Base-by-base conservation (phyloP, 1,140 invertebrate genomes). In the Drosophila guanche region DNA sequence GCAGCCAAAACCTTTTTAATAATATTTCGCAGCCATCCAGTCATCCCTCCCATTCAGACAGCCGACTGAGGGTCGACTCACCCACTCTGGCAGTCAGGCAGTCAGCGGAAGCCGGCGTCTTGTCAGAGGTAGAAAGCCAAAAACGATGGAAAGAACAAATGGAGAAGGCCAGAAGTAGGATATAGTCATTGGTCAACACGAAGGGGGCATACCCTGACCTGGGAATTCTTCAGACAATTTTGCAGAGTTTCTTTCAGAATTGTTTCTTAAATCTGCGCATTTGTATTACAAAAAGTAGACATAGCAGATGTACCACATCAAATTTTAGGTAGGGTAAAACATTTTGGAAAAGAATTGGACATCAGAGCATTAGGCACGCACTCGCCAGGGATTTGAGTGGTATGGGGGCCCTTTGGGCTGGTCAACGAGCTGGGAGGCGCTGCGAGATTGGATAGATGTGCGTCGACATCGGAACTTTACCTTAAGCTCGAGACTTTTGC, bases 1-100 rank as follows among this genome's bases (percentile, higher is more conserved):
- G 66, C 61, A 37, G 52, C 40, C 56, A 62, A 69, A 88, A 88
- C 84, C 83, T 88, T 88, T 88, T 88, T 88, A 78, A 88, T 86
- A 78, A 86, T 88, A 72, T 76, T 88, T 79, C 42, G 10, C 53
- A 23, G 8, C 46, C 41, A 10, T 25, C 42, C 5, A 3, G 42
- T 23, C 22, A 47, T 14, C 33, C 33, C 33, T 37, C 33, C 33
- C 33, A 12, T 1, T 12, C 10, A 52, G 61, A 54, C 63, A 71
- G 56, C 48, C 65, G 10, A 75, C 50, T 45, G 16, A 20, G 16
- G 16, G 16, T 20, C 16, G 16, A 20, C 55, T 47, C 50, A 60
- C 43, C 46, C 61, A 58, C 40, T 16, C 40, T 51, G 23, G n/a
- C 42, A 22, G 48, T 54, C 51, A 40, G 43, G 47, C 20, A 51